Base-by-base conservation (phyloP, 2,888 invertebrate species). In the Nomada ferruginata region DNA sequence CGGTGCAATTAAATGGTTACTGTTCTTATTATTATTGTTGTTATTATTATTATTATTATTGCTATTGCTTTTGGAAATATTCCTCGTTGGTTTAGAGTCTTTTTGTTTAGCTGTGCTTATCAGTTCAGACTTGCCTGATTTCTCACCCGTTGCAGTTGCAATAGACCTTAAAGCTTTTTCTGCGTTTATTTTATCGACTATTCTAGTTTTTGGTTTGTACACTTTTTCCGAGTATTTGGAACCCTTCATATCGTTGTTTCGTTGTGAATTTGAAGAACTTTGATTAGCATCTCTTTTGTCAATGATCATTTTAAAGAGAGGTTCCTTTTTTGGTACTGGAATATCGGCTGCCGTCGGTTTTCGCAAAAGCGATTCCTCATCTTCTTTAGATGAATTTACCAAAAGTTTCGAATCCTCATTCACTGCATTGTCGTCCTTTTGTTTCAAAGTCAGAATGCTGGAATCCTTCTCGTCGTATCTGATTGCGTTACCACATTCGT, bases 161-260 rank as follows among this genome's bases (percentile, higher is more conserved):
- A 69, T 55, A 13, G 83, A 86, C 42, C 83, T 91, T 42, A 87
- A 75, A 2, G 89, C 90, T 80, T 83, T 84, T 52, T 92, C 92
- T 0, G 89, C 88, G 36, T 90, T 92, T 0, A 92, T 75, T 73
- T 91, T 90, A 50, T 92, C 90, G 3, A 91, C 89, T 84, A 90
- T 90, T 44, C 89, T 85, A 20, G 90, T 88, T 82, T 91, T 92
- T 10, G 91, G 91, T 65, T 92, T 92, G 44, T 90, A 90, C 13
- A 89, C 85, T 75, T 87, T 89, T 13, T 75, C 81, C 18, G 50
- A 7, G 13, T 15, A 79, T 65, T 83, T 82, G 20, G 44, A 55
- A 2, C 53, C 2, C 50, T 77, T 87, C 0, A 72, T 65, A 7
- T 36, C 36, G n/a, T 20, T 44, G 20, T 20, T 60, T 42, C 74